Conservation (phyloP, 1,140 invertebrate genomes). For the Coenobita brevimanus region DNA sequence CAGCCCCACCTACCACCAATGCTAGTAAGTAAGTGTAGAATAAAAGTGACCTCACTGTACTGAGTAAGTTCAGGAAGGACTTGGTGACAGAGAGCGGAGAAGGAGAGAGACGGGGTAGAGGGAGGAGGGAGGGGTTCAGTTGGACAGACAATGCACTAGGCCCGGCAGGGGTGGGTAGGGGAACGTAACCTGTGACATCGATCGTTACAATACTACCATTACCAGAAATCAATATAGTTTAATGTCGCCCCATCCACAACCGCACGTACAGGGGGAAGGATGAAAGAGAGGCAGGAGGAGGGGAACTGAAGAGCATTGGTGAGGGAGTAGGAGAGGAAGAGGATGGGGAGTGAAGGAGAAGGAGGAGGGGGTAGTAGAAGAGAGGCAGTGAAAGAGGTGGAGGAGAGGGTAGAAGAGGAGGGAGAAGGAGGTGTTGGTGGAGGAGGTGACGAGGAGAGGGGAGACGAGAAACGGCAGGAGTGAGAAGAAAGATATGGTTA, state of each 20-base stretch:
- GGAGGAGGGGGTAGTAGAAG: not conserved
- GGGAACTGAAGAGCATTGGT: not conserved
- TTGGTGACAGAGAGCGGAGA: not conserved
- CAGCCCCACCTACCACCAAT: no score
- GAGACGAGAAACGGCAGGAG: not conserved
- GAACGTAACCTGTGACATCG: constrained; percentile 1
- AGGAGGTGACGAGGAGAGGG: not conserved
- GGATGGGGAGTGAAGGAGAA: not conserved
- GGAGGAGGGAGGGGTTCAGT: no score
- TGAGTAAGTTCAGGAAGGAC: no score
- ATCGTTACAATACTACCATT: no score
- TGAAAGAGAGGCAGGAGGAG: not conserved
- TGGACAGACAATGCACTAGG: no score
- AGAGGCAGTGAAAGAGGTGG: not conserved
- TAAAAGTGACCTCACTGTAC: no score
- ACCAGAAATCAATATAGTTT: no score
- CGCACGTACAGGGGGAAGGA: not conserved
- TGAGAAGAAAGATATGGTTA: not conserved
- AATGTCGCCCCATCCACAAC: no score
- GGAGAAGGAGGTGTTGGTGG: not conserved
- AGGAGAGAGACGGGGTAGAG: no score
- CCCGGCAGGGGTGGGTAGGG: not conserved
- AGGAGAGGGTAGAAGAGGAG: not conserved
- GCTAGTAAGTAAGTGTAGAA: no score
- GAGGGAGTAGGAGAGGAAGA: not conserved